Base-by-base conservation (phyloP, 2,797 vertebrate species). In the Enteromius thamalakanensis region DNA sequence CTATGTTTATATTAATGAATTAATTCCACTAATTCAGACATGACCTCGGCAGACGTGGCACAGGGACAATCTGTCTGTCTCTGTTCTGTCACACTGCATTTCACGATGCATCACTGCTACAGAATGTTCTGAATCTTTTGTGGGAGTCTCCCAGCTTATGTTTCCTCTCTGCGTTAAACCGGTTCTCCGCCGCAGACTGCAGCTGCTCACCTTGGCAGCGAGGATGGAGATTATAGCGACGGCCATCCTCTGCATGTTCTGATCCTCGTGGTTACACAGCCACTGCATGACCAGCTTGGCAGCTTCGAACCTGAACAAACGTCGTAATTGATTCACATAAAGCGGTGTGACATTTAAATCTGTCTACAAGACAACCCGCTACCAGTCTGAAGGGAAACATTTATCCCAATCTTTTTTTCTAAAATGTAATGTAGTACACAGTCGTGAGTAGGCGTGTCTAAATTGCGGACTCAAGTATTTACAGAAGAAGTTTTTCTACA, bases 241-340 rank as follows among this genome's bases (percentile, higher is more conserved):
- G 3, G 98, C 98, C 98, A 99, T 99, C 90, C 98, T 96, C 92
- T 99, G 98, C 98, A 99, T 99, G 90, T 99, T 99, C 90, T 99
- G 98, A 92, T 99, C 98, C 88, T 99, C 98, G 0, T 99, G 97
- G 93, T 99, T 99, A 90, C 98, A 99, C 70, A 99, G 95, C 98
- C 98, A 99, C 92, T 99, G 98, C 98, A 99, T 99, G 86, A 99
- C 98, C 82, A 99, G 95, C 90, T 99, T 99, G 84, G 98, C 98
- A 74, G 98, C 98, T 94, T 99, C 97, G 91, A 99, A 99, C 91
- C 98, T 99, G 89, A 4, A 42, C 60, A 83, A 77, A 32, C 0
- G 3, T 6, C 0, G 3, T 6, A 37, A 34, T 7, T 32, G 5
- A 71, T 19, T 26, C 68, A 58, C 49, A 79, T 34, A 32, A 8